These are phyloP conservation scores for Drosophila ananassae DNA, from an alignment of 1,140 invertebrate genomes.

Conservation along the genomic window DNA sequence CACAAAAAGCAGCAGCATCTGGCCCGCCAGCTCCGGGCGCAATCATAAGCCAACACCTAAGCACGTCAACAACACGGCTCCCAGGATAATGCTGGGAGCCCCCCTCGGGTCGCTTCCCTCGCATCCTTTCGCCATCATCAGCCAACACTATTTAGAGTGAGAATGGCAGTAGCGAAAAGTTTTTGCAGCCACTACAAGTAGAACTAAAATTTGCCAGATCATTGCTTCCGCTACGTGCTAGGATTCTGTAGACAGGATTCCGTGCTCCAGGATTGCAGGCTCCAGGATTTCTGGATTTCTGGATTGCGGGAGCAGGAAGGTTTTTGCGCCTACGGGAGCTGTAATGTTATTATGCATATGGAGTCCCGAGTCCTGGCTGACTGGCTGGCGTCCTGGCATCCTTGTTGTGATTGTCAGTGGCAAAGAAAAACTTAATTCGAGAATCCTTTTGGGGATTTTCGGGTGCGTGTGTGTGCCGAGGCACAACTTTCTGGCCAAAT, in stretches of 20 bases:
- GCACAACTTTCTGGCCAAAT: conserved; percentile 63
- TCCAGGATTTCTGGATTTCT: conserved; percentile 8
- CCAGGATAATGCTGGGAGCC: conserved; percentile 10
- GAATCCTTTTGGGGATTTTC: conserved; percentile 13
- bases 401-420: conserved; percentile 62
- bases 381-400: conserved; percentile 14
- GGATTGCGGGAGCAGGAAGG: conserved; percentile 19
- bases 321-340: conserved; percentile 43
- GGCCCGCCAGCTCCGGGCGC: conserved; percentile 55
- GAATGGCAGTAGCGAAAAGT: conserved; percentile 52
- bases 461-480: conserved; percentile 24
- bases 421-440: conserved; percentile 47
- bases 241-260: conserved; percentile 39
- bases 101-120: neutral
- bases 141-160: conserved; percentile 70
- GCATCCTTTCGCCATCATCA: conserved; percentile 45
- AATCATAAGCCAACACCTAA: conserved; percentile 82
- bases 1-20: conserved; percentile 54
- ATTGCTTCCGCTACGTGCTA: conserved; percentile 80
- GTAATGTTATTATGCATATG: conserved; percentile 71
- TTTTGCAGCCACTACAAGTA: conserved; percentile 75
- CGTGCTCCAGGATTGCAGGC: conserved; percentile 24
- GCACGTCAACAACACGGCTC: conserved; percentile 74
- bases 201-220: conserved; percentile 82
- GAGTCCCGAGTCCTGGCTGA: conserved; percentile 37